Conservation (phyloP, 2,113 vertebrate genomes). For the Hoplias malabaricus region DNA sequence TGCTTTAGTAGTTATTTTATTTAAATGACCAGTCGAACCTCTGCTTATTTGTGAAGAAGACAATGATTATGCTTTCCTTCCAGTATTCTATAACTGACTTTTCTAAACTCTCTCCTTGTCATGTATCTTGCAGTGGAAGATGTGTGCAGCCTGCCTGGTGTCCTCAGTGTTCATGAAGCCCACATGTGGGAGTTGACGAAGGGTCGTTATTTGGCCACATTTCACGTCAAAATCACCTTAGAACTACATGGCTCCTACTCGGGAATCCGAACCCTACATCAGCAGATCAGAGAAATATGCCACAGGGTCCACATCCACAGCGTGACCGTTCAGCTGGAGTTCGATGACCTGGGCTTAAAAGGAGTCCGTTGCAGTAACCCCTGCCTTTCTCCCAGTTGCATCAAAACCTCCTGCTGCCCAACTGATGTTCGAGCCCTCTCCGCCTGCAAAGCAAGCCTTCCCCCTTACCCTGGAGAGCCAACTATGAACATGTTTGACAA, state of each 20-base stretch:
- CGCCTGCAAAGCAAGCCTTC: not conserved
- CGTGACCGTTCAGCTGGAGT: constrained; percentile 82
- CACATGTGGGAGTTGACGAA: constrained; percentile 80
- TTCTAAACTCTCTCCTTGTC: not conserved
- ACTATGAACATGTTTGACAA: not conserved
- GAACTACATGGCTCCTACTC: constrained; percentile 46
- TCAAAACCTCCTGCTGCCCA: constrained; percentile 73
- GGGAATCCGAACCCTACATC: constrained; percentile 53
- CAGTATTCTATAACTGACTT: not conserved
- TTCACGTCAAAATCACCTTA: constrained; percentile 75
- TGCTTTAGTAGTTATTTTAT: too few relatives aligned
- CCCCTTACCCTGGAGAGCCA: not conserved
- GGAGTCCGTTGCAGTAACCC: constrained; percentile 66
- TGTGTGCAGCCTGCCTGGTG: constrained; percentile 65
- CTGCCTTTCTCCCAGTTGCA: constrained; percentile 73
- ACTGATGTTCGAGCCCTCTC: constrained; percentile 1
- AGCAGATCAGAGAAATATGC: constrained; percentile 74
- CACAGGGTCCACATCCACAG: constrained; percentile 76
- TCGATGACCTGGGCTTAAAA: constrained; percentile 56
- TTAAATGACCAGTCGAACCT: too few relatives aligned
- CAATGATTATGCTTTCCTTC: not conserved
- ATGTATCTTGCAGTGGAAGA: constrained; percentile 66
- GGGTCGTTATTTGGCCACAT: constrained; percentile 77
- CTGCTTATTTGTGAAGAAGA: not conserved
- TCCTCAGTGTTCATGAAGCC: constrained; percentile 78